Evolutionary conservation across 2,888 invertebrate genomes (phyloP).

Genomic region (Eucriotettix oculatus): DNA sequence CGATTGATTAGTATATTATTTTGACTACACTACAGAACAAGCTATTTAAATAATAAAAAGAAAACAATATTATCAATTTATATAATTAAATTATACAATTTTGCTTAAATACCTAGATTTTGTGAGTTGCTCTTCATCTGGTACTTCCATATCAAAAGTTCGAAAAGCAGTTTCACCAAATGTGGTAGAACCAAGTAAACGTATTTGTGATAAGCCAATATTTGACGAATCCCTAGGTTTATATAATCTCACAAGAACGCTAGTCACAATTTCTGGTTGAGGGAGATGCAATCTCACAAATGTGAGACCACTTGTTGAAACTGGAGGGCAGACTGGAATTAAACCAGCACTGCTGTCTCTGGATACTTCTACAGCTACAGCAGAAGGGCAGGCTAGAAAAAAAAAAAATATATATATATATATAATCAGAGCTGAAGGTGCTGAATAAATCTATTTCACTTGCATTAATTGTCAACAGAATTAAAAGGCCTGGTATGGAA

Average conservation of each 20-base stretch:
- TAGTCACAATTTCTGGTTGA: slow-evolving; percentile 70
- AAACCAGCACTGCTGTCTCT: slow-evolving; percentile 61
- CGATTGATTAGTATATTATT: too few species aligned
- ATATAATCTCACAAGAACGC: slow-evolving; percentile 59
- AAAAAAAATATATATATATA: too few species aligned
- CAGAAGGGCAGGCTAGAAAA: slow-evolving; percentile 63
- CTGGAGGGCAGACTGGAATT: slow-evolving; percentile 70
- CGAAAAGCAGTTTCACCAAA: slow-evolving; percentile 40
- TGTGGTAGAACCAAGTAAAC: slow-evolving; percentile 69
- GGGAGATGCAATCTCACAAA: slow-evolving; percentile 70
- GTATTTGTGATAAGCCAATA: slow-evolving; percentile 75
- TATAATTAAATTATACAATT: neutral
- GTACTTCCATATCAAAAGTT: slow-evolving; percentile 25
- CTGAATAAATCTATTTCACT: too few species aligned
- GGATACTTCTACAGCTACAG: slow-evolving; percentile 71
- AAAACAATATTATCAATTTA: too few species aligned
- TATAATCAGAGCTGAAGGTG: too few species aligned
- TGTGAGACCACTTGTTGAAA: slow-evolving; percentile 74
- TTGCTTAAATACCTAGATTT: slow-evolving; percentile 26
- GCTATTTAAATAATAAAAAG: neutral
- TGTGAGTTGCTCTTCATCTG: slow-evolving; percentile 36
- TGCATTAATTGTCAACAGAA: too few species aligned
- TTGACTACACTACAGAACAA: neutral
- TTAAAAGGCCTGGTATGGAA: too few species aligned
- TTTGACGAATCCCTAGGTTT: slow-evolving; percentile 80